These are phyloP conservation scores for Betta splendens DNA, from an alignment of 2,797 vertebrate genomes.

Conservation along the genomic window DNA sequence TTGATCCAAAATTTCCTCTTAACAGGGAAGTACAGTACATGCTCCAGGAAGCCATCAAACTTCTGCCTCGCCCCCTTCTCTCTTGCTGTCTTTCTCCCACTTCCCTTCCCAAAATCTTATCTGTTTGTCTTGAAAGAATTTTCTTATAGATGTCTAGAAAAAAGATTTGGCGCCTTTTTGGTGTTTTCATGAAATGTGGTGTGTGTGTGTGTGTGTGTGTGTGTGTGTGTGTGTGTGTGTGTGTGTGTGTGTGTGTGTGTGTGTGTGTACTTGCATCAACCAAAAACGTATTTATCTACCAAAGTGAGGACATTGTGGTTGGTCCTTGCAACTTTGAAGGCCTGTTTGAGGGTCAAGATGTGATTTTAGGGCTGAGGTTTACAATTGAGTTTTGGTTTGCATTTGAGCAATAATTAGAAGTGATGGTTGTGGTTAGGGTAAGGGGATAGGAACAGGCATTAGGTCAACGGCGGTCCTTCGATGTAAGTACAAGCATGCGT, in stretches of 20 bases:
- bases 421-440: too few species aligned
- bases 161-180: slow-evolving; percentile 35
- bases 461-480: too few species aligned
- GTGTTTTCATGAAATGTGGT: slow-evolving; percentile 15
- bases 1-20: slow-evolving; percentile 79
- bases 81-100: background rate
- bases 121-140: slow-evolving; percentile 36
- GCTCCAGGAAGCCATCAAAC: slow-evolving; percentile 58
- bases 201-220: slow-evolving; percentile 14
- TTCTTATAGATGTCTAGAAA: slow-evolving; percentile 74
- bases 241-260: slow-evolving; percentile 17
- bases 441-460: too few species aligned
- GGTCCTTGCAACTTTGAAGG: too few species aligned
- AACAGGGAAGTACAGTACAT: slow-evolving; percentile 58
- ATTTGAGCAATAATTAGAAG: too few species aligned
- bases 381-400: too few species aligned
- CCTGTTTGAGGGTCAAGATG: too few species aligned
- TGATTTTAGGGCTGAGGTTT: too few species aligned
- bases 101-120: slow-evolving; percentile 10
- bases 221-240: slow-evolving; percentile 24
- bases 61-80: slow-evolving; percentile 25
- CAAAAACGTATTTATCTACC: too few species aligned
- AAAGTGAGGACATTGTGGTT: too few species aligned
- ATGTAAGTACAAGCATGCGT: too few species aligned
- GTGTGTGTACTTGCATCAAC: too few species aligned